These are phyloP conservation scores for Anastrepha obliqua DNA, from an alignment of 1,140 invertebrate genomes.

Conservation along the genomic window DNA sequence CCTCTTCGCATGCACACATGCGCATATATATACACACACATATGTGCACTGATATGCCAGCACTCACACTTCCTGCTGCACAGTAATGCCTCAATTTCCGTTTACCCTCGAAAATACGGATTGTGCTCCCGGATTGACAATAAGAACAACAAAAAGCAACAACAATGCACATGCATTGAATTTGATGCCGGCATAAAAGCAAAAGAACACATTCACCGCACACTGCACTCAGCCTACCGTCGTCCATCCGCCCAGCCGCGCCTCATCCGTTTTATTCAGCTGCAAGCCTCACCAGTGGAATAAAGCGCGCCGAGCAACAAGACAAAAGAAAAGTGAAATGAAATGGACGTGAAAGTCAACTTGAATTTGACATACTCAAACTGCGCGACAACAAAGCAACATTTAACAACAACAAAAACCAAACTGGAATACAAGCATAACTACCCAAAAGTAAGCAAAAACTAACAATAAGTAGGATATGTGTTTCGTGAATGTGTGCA, in stretches of 20 bases:
- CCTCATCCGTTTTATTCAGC: background rate
- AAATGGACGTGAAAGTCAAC: constrained; percentile 51
- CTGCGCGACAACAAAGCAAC: background rate
- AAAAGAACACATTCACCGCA: background rate
- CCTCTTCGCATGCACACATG: background rate
- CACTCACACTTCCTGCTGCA: background rate
- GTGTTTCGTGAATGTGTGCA: background rate
- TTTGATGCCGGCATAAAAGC: background rate
- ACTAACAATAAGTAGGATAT: background rate
- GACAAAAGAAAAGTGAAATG: constrained; percentile 39
- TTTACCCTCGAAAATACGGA: constrained; percentile 33
- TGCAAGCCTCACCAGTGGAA: background rate
- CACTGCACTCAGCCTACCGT: background rate
- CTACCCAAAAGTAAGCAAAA: constrained; percentile 35
- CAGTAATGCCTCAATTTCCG: constrained; percentile 46
- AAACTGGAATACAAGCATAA: constrained; percentile 7
- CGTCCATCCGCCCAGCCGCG: background rate
- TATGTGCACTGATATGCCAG: too few species aligned
- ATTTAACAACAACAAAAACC: background rate
- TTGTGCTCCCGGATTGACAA: background rate
- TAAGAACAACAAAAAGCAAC: background rate
- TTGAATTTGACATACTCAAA: constrained; percentile 43
- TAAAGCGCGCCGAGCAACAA: background rate
- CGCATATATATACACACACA: background rate
- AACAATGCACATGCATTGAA: background rate